A percentile compares a stretch with the other conserved stretches of the same genome.
These are phyloP conservation scores for Lampris megalopsis DNA, from an alignment of 2,113 vertebrate species.

Conservation along the genomic window DNA sequence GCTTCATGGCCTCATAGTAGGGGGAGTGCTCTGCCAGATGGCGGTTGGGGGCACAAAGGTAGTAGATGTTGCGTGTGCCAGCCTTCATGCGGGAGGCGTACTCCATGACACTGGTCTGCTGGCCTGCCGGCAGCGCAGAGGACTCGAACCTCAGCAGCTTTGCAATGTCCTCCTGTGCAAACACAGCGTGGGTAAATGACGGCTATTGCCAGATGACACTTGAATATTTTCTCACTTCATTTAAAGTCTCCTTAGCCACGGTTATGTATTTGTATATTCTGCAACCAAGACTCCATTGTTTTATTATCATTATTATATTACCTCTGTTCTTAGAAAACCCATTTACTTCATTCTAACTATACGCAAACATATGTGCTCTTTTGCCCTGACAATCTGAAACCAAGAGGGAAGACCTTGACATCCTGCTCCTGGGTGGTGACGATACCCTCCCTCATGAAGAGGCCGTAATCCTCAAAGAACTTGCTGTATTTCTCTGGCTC, in stretches of 20 bases:
- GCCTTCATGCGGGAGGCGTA: constrained; percentile 91
- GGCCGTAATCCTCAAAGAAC: constrained; percentile 95
- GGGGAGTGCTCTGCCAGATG: constrained; percentile 94
- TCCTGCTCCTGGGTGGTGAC: constrained; percentile 93
- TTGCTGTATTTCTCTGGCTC: constrained; percentile 93
- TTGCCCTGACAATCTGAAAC: too few species aligned
- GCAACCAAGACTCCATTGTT: too few species aligned
- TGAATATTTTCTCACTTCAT: neutral
- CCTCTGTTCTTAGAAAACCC: too few species aligned
- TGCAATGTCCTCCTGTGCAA: constrained; percentile 89
- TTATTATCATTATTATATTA: too few species aligned
- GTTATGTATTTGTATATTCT: neutral
- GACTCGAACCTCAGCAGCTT: constrained; percentile 94
- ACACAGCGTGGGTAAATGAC: neutral
- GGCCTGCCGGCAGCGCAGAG: constrained; percentile 86
- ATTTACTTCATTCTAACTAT: too few species aligned
- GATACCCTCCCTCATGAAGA: constrained; percentile 98
- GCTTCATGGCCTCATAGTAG: constrained; percentile 96
- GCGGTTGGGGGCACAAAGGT: constrained; percentile 93
- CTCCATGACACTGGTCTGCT: constrained; percentile 90
- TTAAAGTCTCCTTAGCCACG: neutral
- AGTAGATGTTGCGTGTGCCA: constrained; percentile 94
- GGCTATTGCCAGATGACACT: neutral
- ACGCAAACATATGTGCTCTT: too few species aligned
- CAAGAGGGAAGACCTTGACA: constrained; percentile 85